Conservation (phyloP, 2,113 vertebrate species). For the Progne subis region DNA sequence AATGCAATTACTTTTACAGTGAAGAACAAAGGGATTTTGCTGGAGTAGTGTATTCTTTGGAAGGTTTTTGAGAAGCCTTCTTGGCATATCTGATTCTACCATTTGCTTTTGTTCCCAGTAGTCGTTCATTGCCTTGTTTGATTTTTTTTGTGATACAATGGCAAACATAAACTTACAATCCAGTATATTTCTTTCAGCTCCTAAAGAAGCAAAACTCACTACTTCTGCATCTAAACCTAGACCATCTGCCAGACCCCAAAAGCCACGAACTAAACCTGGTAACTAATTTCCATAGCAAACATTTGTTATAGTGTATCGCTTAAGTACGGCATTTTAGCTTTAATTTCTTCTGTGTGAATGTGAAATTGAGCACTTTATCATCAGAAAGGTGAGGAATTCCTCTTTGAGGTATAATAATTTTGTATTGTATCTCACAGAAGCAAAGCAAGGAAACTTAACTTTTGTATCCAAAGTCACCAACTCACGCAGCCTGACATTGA, state of each 20-base stretch:
- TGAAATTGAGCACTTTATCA: background rate
- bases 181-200: conserved; percentile 75
- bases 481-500: background rate
- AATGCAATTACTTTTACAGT: background rate
- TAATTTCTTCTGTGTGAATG: background rate
- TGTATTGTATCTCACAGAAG: background rate
- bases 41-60: background rate
- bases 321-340: background rate
- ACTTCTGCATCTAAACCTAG: conserved; percentile 71
- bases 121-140: background rate
- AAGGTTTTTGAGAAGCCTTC: background rate
- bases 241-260: conserved; percentile 52
- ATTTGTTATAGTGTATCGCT: background rate
- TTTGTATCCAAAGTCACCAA: background rate
- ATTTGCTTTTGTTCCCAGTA: background rate
- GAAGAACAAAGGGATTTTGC: background rate
- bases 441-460: background rate
- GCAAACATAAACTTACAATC: conserved; percentile 20
- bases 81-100: background rate
- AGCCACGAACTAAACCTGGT: conserved; percentile 67
- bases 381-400: background rate
- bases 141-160: background rate
- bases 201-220: conserved; percentile 61
- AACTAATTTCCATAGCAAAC: conserved; percentile 27
- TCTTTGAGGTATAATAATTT: background rate